Percentiles rank a stretch among this genome's conserved stretches.
Conservation (phyloP, 2,113 vertebrate genomes). For the Neotoma lepida region DNA sequence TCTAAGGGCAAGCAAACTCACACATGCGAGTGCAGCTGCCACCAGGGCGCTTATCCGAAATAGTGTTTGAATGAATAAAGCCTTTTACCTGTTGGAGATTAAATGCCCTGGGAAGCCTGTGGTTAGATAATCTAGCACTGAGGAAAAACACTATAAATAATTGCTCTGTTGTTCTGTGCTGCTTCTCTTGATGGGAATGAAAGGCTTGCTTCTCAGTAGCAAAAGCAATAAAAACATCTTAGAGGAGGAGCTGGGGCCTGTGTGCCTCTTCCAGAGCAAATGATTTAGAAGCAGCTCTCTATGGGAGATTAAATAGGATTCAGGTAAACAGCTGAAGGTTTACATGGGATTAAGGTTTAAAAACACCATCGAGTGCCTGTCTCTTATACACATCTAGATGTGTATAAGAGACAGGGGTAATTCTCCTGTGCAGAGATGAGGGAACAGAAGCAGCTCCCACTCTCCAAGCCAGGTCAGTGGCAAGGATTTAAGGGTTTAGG, state of each 20-base stretch:
- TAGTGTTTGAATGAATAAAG: constrained; percentile 52
- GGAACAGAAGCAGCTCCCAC: not conserved
- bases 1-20: not conserved
- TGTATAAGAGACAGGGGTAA: not conserved
- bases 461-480: not conserved
- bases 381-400: too few relatives aligned
- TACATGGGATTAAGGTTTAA: constrained; percentile 61
- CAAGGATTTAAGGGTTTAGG: not conserved
- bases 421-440: constrained; percentile 48
- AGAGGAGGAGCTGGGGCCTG: not conserved
- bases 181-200: constrained; percentile 58
- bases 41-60: not conserved
- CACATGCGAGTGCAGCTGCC: not conserved
- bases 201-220: constrained; percentile 55
- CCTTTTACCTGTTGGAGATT: constrained; percentile 62
- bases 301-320: constrained; percentile 76
- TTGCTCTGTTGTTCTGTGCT: constrained; percentile 30
- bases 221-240: constrained; percentile 59
- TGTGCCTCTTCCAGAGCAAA: constrained; percentile 42
- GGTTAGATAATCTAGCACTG: constrained; percentile 57
- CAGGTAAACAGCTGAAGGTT: constrained; percentile 77
- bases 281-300: constrained; percentile 62
- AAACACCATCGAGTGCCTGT: constrained; percentile 35
- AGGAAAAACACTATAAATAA: constrained; percentile 45
- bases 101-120: constrained; percentile 43